Evolutionary conservation across 2,888 invertebrate species (phyloP), one percentile per base, ranked within the genome.

Genomic region (Ormia ochracea): DNA sequence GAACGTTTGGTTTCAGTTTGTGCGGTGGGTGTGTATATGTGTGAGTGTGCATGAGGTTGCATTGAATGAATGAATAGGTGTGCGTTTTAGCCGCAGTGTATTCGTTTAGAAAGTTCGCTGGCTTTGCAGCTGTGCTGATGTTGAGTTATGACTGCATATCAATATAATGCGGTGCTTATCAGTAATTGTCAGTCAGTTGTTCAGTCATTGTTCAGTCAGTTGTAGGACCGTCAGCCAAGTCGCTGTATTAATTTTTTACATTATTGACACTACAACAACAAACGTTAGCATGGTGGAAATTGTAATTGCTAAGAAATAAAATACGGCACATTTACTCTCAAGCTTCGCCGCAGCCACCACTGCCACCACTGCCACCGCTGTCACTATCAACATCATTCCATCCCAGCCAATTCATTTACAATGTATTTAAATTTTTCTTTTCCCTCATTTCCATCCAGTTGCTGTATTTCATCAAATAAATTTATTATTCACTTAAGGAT

Each of bases 111-210:
- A 56, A 65, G 48, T 45, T 52, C 41, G 19, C n/a, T 41, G 52
- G 33, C 73, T 56, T 50, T 68, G 41, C 58, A 10, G n/a, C 19
- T 38, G 54, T 66, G 74, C 58, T 79, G 75, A 72, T 82, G 82
- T 80, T 83, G 82, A 82, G 75, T 80, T 83, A 81, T 82, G 81
- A 81, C 73, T 78, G 79, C 63, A 80, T 83, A 83, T 83, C 81
- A 82, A 82, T 82, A 82, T 82, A 76, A 78, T 72, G 72, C 81
- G 54, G 73, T 76, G 70, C 81, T 81, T 83, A 83, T 82, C 81
- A 80, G 75, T 83, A 82, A 82, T 69, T 81, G 82, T 82, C 82
- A 73, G 63, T 14, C 81, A 56, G 63, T 12, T 50, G 45, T 52
- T n/a, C n/a, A n/a, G n/a, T n/a, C n/a, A n/a, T 52, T 45, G 63